Percentiles rank a stretch among this genome's conserved stretches.
These are phyloP conservation scores for Melopsittacus undulatus DNA, from an alignment of 2,797 vertebrate species.

Conservation along the genomic window DNA sequence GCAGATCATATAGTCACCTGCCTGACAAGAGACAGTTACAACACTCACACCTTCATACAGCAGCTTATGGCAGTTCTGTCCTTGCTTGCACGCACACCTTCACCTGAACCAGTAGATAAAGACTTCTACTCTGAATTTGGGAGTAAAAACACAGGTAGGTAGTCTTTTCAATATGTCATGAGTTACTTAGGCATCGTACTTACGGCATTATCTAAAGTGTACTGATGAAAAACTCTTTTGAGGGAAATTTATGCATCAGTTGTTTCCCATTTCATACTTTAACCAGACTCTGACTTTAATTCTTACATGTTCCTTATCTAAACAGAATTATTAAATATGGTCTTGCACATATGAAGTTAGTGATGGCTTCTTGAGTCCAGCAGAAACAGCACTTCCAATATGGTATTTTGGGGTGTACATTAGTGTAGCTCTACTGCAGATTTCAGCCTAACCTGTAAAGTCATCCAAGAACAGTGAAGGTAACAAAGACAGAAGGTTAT, in stretches of 20 bases:
- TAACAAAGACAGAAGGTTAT: not conserved
- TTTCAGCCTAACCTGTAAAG: not conserved
- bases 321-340: not conserved
- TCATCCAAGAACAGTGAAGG: not conserved
- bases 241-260: not conserved
- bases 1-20: slow-evolving; percentile 89
- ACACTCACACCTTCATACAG: slow-evolving; percentile 91
- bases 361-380: not conserved
- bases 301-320: not conserved
- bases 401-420: not conserved
- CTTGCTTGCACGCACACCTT: slow-evolving; percentile 87
- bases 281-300: not conserved
- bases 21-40: slow-evolving; percentile 92
- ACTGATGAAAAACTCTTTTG: not conserved
- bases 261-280: not conserved
- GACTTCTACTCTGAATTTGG: slow-evolving; percentile 98
- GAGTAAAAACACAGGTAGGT: slow-evolving; percentile 86
- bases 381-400: not conserved
- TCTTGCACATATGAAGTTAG: not conserved
- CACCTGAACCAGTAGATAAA: slow-evolving; percentile 91
- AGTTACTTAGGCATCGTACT: not conserved
- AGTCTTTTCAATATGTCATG: not conserved
- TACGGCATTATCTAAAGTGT: not conserved
- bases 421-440: not conserved
- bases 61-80: slow-evolving; percentile 93